Evolutionary conservation across 2,888 invertebrate species (phyloP).

Genomic region (Villa cingulata): DNA sequence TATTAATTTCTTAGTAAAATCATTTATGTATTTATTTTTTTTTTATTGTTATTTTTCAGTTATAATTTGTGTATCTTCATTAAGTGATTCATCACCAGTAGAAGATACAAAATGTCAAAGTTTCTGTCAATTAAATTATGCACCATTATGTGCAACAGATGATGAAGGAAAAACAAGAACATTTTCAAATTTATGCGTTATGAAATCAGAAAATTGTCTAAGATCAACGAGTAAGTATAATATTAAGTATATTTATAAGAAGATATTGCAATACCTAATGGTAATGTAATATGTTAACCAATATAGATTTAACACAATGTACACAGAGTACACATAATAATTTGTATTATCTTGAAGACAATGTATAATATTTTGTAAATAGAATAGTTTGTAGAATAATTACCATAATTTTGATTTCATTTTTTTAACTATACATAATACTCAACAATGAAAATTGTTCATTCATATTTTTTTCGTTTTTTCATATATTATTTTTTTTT

Average conservation of each 20-base stretch:
- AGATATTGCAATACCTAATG: neutral
- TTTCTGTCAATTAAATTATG: conserved; percentile 11
- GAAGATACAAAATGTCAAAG: conserved; percentile 29
- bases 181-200: conserved; percentile 31
- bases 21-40: neutral
- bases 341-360: no score
- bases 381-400: no score
- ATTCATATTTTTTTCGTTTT: neutral
- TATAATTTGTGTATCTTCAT: conserved; percentile 3
- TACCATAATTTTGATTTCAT: no score
- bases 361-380: no score
- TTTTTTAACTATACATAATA: no score
- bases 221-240: conserved; percentile 23
- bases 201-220: conserved; percentile 34
- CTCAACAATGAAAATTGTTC: neutral
- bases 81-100: conserved; percentile 22
- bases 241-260: neutral
- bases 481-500: neutral
- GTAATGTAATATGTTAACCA: neutral
- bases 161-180: conserved; percentile 33
- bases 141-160: conserved; percentile 30
- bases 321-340: no score
- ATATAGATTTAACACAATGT: neutral
- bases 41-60: conserved; percentile 7
- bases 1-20: no score